Conservation (phyloP, 2,113 vertebrate genomes). For the Forbesichthys papilliferus region DNA sequence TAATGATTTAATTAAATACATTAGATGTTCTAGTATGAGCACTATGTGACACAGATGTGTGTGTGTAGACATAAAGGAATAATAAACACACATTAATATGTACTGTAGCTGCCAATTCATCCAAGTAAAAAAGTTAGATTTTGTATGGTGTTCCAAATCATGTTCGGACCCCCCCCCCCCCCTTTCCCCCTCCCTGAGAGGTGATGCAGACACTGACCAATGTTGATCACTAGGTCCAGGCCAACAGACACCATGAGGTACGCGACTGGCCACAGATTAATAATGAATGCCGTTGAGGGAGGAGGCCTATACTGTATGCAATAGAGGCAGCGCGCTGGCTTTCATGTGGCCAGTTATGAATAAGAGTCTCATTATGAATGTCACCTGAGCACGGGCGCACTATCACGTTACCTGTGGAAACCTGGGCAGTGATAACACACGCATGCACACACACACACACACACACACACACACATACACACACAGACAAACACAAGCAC, state of each 20-base stretch:
- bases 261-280: constrained; percentile 46
- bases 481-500: not conserved
- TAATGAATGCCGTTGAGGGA: constrained; percentile 50
- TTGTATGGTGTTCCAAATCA: not conserved
- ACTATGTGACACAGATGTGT: too few species aligned
- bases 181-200: too few species aligned
- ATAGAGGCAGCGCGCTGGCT: constrained; percentile 27
- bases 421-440: constrained; percentile 24
- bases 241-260: not conserved
- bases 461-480: not conserved
- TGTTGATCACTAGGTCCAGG: not conserved
- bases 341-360: constrained; percentile 45
- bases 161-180: too few species aligned
- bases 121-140: too few species aligned
- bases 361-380: constrained; percentile 40
- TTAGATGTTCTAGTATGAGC: too few species aligned
- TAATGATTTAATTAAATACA: too few species aligned
- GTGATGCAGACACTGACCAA: too few species aligned
- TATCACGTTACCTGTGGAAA: constrained; percentile 63
- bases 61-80: too few species aligned
- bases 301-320: constrained; percentile 13
- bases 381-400: constrained; percentile 48
- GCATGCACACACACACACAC: not conserved
- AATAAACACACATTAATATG: too few species aligned
- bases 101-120: too few species aligned